Percentiles rank a stretch among this genome's conserved stretches.
Evolutionary conservation across 2,797 vertebrate species (phyloP).

Genomic region (Gastrophryne carolinensis): DNA sequence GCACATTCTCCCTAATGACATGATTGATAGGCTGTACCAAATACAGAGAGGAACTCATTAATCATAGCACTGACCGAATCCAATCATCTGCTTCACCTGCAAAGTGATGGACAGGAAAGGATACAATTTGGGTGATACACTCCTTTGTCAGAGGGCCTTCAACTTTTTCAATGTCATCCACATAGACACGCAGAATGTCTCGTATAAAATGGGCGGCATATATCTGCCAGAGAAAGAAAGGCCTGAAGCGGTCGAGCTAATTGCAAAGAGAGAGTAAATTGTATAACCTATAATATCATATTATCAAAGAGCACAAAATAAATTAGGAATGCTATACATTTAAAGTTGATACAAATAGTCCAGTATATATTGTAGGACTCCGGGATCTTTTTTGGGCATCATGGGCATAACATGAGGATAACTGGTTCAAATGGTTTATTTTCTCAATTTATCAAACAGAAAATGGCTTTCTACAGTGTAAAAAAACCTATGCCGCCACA

Average conservation of each 20-base stretch:
- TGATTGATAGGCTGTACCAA: constrained; percentile 99
- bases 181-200: constrained; percentile 67
- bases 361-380: too few relatives aligned
- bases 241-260: constrained; percentile 41
- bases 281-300: too few relatives aligned
- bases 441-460: too few relatives aligned
- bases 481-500: too few relatives aligned
- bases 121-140: constrained; percentile 85
- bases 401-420: too few relatives aligned
- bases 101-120: constrained; percentile 96
- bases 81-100: constrained; percentile 99
- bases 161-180: constrained; percentile 85
- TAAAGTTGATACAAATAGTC: too few relatives aligned
- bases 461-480: too few relatives aligned
- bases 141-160: constrained; percentile 71
- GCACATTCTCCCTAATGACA: constrained; percentile 99
- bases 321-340: too few relatives aligned
- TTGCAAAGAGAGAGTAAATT: constrained; percentile 46
- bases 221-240: constrained; percentile 66
- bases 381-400: too few relatives aligned
- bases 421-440: too few relatives aligned
- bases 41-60: constrained; percentile 98
- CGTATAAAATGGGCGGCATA: constrained; percentile 72
- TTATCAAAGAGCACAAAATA: too few relatives aligned
- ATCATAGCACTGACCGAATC: constrained; percentile 98